Evolutionary conservation across 2,113 vertebrate genomes (phyloP).

Genomic region (Mionectes macconnelli): DNA sequence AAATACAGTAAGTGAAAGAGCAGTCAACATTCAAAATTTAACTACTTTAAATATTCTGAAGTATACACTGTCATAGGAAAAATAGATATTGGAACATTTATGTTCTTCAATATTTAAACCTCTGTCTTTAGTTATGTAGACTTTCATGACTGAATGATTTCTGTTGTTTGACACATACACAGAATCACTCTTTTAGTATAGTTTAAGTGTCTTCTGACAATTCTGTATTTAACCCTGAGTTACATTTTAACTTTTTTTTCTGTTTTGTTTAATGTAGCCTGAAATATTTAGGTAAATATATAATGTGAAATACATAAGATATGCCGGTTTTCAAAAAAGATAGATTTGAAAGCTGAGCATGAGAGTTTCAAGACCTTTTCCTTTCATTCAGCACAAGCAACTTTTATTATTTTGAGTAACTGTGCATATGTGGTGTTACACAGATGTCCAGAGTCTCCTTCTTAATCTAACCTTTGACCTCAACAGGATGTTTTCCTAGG

Average conservation of each 20-base stretch:
- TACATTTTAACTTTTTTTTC: neutral
- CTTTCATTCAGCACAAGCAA: neutral
- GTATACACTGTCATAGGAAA: neutral
- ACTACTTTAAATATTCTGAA: neutral
- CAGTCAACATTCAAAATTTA: neutral
- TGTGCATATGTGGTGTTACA: neutral
- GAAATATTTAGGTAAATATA: neutral
- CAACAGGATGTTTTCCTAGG: neutral
- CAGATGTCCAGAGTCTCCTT: constrained; percentile 16
- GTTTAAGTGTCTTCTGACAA: neutral
- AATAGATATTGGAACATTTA: neutral
- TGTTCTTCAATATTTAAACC: neutral
- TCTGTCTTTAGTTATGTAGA: neutral
- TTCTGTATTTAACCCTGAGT: neutral
- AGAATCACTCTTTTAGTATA: neutral
- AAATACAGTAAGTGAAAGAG: neutral
- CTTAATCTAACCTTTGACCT: constrained; percentile 39
- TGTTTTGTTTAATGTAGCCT: neutral
- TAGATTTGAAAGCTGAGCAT: neutral
- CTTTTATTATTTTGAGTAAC: neutral
- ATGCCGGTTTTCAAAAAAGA: neutral
- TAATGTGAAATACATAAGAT: neutral
- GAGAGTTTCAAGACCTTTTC: neutral
- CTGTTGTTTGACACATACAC: neutral
- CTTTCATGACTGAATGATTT: neutral